These are phyloP conservation scores for Phyllotis vaccarum DNA, from an alignment of 2,797 vertebrate genomes.

Conservation along the genomic window DNA sequence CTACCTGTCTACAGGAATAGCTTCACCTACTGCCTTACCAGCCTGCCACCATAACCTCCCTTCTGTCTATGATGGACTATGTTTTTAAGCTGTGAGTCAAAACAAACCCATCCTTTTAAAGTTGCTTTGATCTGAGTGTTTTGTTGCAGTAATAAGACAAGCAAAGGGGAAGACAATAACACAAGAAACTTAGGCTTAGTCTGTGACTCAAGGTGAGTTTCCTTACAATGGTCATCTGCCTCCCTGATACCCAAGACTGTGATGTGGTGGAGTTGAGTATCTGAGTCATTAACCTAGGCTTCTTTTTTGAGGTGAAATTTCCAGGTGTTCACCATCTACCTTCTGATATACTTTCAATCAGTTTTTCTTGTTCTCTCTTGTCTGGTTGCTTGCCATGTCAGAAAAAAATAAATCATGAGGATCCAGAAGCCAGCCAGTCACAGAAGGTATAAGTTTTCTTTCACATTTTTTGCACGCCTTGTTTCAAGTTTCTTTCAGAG, in stretches of 20 bases:
- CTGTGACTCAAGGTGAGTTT: not conserved
- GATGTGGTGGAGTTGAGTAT: not conserved
- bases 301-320: not conserved
- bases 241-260: not conserved
- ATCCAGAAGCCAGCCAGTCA: no score
- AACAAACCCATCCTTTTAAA: not conserved
- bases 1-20: not conserved
- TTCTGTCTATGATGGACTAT: not conserved
- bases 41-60: not conserved
- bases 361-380: not conserved
- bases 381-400: not conserved
- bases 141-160: not conserved
- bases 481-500: not conserved
- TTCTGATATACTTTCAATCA: not conserved
- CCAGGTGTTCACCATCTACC: not conserved
- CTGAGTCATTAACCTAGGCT: not conserved
- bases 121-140: not conserved
- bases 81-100: not conserved
- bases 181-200: not conserved
- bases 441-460: not conserved
- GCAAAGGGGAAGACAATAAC: not conserved
- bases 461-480: not conserved
- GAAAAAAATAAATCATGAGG: not conserved
- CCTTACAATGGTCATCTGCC: not conserved
- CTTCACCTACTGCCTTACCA: not conserved